Evolutionary conservation across 1,140 invertebrate species (phyloP), one percentile per base, ranked within the genome.

Genomic region (Drosophila subpulchrella): DNA sequence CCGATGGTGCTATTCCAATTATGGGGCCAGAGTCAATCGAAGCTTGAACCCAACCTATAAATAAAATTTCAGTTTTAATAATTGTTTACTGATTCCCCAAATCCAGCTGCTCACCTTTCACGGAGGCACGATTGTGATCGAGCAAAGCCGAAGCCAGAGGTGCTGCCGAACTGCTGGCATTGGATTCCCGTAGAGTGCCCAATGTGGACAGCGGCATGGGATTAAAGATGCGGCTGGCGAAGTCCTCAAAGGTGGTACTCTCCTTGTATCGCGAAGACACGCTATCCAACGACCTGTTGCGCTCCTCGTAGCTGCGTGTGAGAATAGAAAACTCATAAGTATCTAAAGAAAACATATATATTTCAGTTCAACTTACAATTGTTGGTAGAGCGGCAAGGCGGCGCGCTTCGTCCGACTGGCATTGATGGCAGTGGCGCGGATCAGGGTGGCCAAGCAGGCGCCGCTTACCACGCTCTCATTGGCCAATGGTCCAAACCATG

Each of bases 401-500:
- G 96, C 96, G 62, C 98, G 94, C 91, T 98, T 98, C 2, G 97
- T 96, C 67, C 98, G 94, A 80, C 98, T 98, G 55, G 98, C 98
- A 91, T 97, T 97, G 39, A 99, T 95, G 12, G 98, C 98, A 13
- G 98, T 98, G 12, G 97, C 96, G 65, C 98, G 94, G 27, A 99
- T 97, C 32, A 99, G 93, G 24, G 96, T 97, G 6, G 98, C 96
- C 54, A 99, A 91, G 78, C 97, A 95, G 74, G 95, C 94, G 79
- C 96, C 95, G 77, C 97, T 95, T 38, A 99, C 95, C 46, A 99
- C 96, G 68, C 97, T 96, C 92, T 99, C 98, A 93, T 99, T 97
- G 92, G 98, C 99, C 42, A 99, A 93, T 7, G 99, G 98, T 6
- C 99, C 99, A 93, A 99, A 99, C 92, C 96, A 97, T 4, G 97